These are phyloP conservation scores for Tetragonula carbonaria DNA, from an alignment of 2,888 invertebrate species.

Conservation along the genomic window DNA sequence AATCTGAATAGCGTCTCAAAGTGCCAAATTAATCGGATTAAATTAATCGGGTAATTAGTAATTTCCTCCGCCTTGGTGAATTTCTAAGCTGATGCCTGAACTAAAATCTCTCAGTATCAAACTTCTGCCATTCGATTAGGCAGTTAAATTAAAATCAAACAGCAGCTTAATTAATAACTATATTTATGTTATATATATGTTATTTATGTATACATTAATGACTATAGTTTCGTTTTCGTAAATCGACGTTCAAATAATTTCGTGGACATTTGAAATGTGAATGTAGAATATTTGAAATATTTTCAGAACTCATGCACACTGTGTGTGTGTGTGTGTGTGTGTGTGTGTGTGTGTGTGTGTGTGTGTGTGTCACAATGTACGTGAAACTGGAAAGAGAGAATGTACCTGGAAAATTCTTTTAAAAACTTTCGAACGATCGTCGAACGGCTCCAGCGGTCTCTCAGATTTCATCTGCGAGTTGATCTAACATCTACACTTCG, in stretches of 20 bases:
- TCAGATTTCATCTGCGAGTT: slow-evolving; percentile 30
- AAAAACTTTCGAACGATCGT: slow-evolving; percentile 8
- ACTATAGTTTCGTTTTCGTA: no score
- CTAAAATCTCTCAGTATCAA: no score
- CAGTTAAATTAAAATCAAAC: background rate
- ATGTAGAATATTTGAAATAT: slow-evolving; percentile 47
- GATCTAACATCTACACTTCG: slow-evolving; percentile 49
- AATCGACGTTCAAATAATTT: background rate
- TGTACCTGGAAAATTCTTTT: slow-evolving; percentile 46
- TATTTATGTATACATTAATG: no score
- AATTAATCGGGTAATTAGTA: no score
- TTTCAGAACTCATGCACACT: slow-evolving; percentile 31
- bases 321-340: no score
- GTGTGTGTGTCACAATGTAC: no score
- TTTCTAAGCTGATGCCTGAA: no score
- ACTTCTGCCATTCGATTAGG: background rate
- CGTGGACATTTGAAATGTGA: background rate
- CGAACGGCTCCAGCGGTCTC: background rate
- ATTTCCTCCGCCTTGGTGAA: no score
- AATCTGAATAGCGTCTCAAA: no score
- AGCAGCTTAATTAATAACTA: background rate
- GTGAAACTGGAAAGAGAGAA: background rate
- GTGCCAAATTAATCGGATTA: no score
- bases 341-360: no score
- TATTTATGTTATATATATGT: no score